Evolutionary conservation across 1,140 invertebrate genomes (phyloP).

Genomic region (Caenorhabditis elegans): WBcel235 BX284603.4:514501-515000

Average conservation of each 20-base stretch:
- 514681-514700: slow-evolving; percentile 52
- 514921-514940: slow-evolving; percentile 4
- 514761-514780: background rate
- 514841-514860: slow-evolving; percentile 53
- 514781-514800: slow-evolving; percentile 9
- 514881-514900: slow-evolving; percentile 43
- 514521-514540: slow-evolving; percentile 44
- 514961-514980: background rate
- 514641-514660: slow-evolving; percentile 52
- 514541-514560: slow-evolving; percentile 47
- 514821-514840: slow-evolving; percentile 51
- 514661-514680: slow-evolving; percentile 53
- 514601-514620: background rate
- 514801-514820: background rate
- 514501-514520: slow-evolving; percentile 3
- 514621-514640: slow-evolving; percentile 45
- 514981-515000: too few relatives aligned
- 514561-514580: slow-evolving; percentile 17
- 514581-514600: background rate
- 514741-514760: too few relatives aligned
- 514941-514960: slow-evolving; percentile 19
- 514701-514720: background rate
- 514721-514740: background rate
- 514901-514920: slow-evolving; percentile 43
- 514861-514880: slow-evolving; percentile 46